phyloP scores from a whole-genome alignment of 2,113 vertebrate genomes.

The Damaliscus lunatus region DNA sequence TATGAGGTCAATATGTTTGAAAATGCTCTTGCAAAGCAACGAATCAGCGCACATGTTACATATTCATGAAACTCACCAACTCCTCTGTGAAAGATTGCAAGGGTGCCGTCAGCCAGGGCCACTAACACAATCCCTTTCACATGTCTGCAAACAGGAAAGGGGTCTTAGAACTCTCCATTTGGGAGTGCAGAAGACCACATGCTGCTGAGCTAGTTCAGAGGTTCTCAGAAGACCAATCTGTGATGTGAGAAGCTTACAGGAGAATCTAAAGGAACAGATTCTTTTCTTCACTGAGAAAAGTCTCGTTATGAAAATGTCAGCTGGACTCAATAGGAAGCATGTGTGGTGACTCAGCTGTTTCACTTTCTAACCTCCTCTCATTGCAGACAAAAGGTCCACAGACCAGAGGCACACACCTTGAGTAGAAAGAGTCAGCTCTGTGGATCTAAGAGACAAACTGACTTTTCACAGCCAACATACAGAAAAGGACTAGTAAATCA shows the following conservation, averaged over 20 bases:
- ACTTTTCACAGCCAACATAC: neutral
- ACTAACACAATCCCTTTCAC: constrained; percentile 98
- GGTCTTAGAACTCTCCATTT: neutral
- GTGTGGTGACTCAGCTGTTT: neutral
- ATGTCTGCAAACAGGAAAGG: constrained; percentile 83
- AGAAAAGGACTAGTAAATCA: neutral
- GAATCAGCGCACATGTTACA: neutral
- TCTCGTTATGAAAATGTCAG: neutral
- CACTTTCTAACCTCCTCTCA: neutral
- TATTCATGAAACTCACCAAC: constrained; percentile 80
- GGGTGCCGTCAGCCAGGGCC: constrained; percentile 93
- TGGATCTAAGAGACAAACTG: neutral
- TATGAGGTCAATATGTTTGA: neutral
- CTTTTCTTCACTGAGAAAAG: neutral
- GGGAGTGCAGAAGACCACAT: neutral
- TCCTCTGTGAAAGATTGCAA: constrained; percentile 97
- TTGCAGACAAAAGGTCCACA: neutral
- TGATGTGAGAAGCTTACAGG: neutral
- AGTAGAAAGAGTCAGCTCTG: neutral
- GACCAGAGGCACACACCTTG: neutral
- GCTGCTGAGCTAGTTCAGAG: neutral
- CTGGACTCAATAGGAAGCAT: neutral
- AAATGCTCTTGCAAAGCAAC: constrained; percentile 7
- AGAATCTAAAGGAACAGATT: neutral
- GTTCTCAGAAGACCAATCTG: neutral